These are phyloP conservation scores for Aplodontia rufa DNA, from an alignment of 2,113 vertebrate genomes.

Conservation along the genomic window DNA sequence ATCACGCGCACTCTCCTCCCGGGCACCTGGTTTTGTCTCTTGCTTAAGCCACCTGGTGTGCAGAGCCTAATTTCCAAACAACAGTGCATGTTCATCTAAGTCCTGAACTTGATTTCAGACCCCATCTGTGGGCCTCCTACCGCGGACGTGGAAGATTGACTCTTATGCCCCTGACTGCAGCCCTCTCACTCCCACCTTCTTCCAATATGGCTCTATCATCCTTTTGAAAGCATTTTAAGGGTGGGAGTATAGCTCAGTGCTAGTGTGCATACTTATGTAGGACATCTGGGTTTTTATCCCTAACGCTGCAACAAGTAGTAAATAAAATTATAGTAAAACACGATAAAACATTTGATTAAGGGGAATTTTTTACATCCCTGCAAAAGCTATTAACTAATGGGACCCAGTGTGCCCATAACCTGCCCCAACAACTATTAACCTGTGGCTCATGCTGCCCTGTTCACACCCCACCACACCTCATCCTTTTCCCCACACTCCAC, in stretches of 20 bases:
- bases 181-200: not conserved
- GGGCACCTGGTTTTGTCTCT: not conserved
- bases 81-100: not conserved
- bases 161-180: not conserved
- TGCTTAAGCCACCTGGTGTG: not conserved
- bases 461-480: not conserved
- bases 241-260: not conserved
- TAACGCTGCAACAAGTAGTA: not conserved
- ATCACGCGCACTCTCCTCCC: not conserved
- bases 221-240: not conserved
- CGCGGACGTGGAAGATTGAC: too few relatives aligned
- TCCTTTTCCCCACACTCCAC: not conserved
- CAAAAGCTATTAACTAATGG: not conserved
- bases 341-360: not conserved
- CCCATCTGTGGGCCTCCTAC: too few relatives aligned
- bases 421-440: not conserved
- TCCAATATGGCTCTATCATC: not conserved
- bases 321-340: not conserved
- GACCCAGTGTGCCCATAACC: not conserved
- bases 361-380: not conserved
- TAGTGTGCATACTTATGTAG: too few relatives aligned
- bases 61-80: not conserved
- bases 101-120: not conserved
- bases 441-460: not conserved
- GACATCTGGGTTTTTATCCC: too few relatives aligned